Conservation (phyloP, 2,113 vertebrate genomes). For the Calonectris borealis region DNA sequence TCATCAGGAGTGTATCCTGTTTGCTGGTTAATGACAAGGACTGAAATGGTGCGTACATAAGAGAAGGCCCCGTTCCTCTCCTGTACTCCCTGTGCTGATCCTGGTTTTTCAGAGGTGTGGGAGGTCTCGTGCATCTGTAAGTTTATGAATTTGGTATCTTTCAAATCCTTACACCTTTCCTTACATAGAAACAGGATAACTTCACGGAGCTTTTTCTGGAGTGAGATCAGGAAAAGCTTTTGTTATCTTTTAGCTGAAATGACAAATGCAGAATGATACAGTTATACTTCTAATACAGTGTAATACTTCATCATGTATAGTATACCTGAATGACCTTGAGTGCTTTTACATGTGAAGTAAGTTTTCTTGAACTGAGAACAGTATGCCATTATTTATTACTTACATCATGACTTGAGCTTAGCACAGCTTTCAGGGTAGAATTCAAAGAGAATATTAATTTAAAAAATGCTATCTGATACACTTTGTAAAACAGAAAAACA, state of each 20-base stretch:
- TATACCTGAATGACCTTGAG: neutral
- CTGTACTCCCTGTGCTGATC: neutral
- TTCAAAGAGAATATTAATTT: neutral
- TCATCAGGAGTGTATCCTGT: neutral
- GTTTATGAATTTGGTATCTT: neutral
- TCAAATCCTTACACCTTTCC: neutral
- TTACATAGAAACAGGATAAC: neutral
- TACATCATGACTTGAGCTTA: neutral
- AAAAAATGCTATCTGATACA: neutral
- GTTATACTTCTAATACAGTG: neutral
- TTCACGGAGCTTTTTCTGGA: neutral
- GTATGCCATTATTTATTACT: neutral
- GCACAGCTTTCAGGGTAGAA: neutral
- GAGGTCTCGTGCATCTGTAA: neutral
- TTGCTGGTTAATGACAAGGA: neutral
- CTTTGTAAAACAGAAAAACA: neutral
- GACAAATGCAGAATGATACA: neutral
- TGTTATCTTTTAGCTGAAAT: neutral
- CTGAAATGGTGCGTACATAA: accelerated
- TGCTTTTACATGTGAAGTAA: neutral
- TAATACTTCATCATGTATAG: neutral
- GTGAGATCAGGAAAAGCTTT: neutral
- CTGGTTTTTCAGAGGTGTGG: neutral
- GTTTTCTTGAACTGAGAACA: neutral
- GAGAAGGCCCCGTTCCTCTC: neutral